A percentile compares a stretch with the other conserved stretches of the same genome.
phyloP scores from a whole-genome alignment of 2,113 vertebrate genomes.

The Saccopteryx leptura region DNA sequence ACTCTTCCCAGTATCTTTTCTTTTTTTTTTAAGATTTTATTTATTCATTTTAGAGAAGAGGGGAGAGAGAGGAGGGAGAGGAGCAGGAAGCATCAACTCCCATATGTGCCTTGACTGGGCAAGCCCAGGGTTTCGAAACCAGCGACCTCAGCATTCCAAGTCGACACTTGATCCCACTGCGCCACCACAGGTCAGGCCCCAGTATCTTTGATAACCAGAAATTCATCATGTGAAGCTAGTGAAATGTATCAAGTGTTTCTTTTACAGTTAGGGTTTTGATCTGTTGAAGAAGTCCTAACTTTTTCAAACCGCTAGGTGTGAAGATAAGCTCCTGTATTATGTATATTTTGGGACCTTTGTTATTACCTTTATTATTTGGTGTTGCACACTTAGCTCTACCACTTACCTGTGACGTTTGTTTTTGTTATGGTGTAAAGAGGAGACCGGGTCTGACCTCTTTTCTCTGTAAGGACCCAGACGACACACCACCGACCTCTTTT shows the following conservation, averaged over 20 bases:
- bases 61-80: no score
- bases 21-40: no score
- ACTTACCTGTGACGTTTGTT: not conserved
- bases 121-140: no score
- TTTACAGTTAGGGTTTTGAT: not conserved
- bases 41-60: no score
- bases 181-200: no score
- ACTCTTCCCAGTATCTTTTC: not conserved
- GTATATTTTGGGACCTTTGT: not conserved
- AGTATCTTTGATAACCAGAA: not conserved
- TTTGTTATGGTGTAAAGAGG: not conserved
- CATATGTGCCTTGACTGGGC: no score
- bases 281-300: conserved; percentile 1
- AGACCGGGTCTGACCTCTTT: not conserved
- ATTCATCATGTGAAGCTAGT: not conserved
- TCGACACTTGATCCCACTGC: no score
- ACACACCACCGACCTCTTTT: not conserved
- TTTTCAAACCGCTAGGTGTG: not conserved
- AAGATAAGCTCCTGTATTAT: not conserved
- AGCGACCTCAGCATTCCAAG: no score
- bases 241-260: conserved; percentile 16
- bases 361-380: not conserved
- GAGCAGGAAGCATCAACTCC: no score
- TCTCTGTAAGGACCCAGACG: not conserved
- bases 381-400: not conserved